phyloP scores from a whole-genome alignment of 2,113 vertebrate genomes.

The Phoxinus phoxinus region DNA sequence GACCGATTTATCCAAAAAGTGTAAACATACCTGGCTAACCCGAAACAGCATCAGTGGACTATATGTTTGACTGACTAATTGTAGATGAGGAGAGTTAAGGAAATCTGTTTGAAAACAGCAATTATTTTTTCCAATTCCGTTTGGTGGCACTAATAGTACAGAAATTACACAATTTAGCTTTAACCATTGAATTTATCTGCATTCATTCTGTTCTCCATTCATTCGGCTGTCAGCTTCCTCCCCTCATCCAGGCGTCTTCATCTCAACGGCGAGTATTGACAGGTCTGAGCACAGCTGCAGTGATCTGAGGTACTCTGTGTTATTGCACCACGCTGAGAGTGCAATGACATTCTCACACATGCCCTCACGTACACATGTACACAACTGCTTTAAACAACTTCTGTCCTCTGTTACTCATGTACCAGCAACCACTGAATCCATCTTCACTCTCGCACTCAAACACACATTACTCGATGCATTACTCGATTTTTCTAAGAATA shows the following conservation, averaged over 20 bases:
- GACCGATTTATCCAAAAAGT: not conserved
- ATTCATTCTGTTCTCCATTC: not conserved
- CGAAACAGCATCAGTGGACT: not conserved
- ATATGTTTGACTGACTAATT: not conserved
- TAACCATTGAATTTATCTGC: not conserved
- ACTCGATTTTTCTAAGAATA: not conserved
- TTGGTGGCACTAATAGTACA: not conserved
- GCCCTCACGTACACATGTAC: not conserved
- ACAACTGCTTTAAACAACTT: slow-evolving; percentile 10
- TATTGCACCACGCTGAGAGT: slow-evolving; percentile 1
- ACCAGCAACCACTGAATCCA: not conserved
- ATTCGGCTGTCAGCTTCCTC: not conserved
- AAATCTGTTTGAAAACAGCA: not conserved
- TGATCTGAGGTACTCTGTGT: not conserved
- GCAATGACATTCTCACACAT: slow-evolving; percentile 24
- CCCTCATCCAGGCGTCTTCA: not conserved
- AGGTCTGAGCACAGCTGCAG: slow-evolving; percentile 23
- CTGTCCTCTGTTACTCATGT: not conserved
- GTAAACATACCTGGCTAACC: not conserved
- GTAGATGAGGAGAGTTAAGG: not conserved
- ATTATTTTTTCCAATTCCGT: not conserved
- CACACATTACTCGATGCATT: not conserved
- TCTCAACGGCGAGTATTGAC: slow-evolving; percentile 1
- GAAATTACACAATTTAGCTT: not conserved
- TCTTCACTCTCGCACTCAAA: not conserved